Evolutionary conservation across 2,113 vertebrate species (phyloP).

Genomic region (Manacus vitellinus): DNA sequence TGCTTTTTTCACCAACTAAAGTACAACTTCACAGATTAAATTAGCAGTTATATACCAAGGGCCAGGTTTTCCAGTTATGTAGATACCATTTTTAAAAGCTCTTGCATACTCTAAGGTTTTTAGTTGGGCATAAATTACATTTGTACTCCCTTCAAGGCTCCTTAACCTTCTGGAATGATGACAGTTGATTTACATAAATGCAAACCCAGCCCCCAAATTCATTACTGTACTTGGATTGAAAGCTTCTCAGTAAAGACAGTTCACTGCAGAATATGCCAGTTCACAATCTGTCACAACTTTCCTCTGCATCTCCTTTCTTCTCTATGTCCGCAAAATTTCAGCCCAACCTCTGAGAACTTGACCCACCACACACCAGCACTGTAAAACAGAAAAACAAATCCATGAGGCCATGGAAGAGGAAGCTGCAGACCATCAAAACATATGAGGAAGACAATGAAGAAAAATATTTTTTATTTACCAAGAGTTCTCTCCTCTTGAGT

Average conservation of each 20-base stretch:
- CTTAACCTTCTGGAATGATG: not conserved
- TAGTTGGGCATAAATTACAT: not conserved
- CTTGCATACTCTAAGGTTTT: not conserved
- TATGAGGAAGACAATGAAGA: not conserved
- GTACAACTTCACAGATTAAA: not conserved
- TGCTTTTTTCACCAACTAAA: not conserved
- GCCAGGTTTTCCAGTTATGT: not conserved
- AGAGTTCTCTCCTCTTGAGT: rapidly evolving
- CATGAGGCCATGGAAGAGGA: not conserved
- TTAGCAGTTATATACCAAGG: not conserved
- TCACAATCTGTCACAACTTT: not conserved
- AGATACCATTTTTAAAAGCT: not conserved
- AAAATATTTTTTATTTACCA: not conserved
- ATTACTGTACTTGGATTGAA: not conserved
- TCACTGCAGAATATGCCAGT: not conserved
- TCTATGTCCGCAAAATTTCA: not conserved
- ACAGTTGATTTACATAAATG: not conserved
- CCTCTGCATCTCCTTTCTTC: not conserved
- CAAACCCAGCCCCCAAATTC: not conserved
- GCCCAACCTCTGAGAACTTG: not conserved
- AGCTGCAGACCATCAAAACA: rapidly evolving
- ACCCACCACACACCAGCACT: not conserved
- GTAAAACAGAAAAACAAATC: not conserved
- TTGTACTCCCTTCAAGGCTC: not conserved
- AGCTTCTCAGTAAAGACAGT: not conserved